Base-by-base conservation (phyloP, 2,888 invertebrate genomes). In the Drosophila paranaensis region DNA sequence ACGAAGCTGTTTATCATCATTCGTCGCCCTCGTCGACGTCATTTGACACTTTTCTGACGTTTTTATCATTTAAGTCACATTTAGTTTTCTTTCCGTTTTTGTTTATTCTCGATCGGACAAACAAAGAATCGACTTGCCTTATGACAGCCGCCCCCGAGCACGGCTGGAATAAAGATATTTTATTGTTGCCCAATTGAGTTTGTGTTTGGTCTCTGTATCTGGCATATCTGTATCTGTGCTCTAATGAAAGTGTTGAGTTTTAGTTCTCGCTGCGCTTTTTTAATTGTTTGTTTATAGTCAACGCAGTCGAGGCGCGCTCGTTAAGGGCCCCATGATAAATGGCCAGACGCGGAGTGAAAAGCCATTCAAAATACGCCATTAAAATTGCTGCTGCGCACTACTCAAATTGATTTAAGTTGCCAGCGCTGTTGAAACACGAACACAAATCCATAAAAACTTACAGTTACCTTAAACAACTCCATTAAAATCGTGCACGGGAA, bases 201-300 rank as follows among this genome's bases (percentile, higher is more conserved):
- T 60, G 69, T 40, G 35, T 70, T 67, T 58, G 60, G 30, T 76
- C 63, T 76, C 53, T 64, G 54, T 40, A 54, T 11, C 35, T n/a
- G n/a, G n/a, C n/a, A 2, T 20, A 1, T 20, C 20, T 20, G 20
- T 20, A 20, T 20, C 20, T 20, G 20, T 42, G 67, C 58, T 39
- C 77, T 82, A 86, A 86, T 86, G 88, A 82, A 88, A 88, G 88
- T 86, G 86, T 86, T 86, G 87, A 86, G 88, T 86, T 86, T 81
- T 77, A 81, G 88, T 82, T 88, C 79, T 82, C 65, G 73, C 68
- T 83, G 78, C 81, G 78, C 79, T 86, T 71, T 69, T 83, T 86
- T 82, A 88, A 86, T 86, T 88, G 89, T 87, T 86, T 86, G 88
- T 86, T 86, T 86, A 86, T 80, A 86, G 87, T 86, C 84, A 83